Evolutionary conservation across 2,113 vertebrate genomes (phyloP).

Genomic region (Takifugu flavidus): DNA sequence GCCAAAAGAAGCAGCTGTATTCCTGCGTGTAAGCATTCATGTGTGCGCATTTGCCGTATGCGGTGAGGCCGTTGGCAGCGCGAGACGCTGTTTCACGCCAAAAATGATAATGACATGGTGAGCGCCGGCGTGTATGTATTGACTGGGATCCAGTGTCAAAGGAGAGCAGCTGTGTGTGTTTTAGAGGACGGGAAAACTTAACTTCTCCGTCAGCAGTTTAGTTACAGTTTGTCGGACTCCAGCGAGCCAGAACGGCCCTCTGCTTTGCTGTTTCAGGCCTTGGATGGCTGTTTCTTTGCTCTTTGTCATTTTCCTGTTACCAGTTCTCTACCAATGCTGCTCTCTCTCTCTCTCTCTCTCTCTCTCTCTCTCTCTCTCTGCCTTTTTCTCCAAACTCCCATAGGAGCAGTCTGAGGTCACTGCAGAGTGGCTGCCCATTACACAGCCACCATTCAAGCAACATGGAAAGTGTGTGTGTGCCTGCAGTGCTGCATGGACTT

Average conservation of each 20-base stretch:
- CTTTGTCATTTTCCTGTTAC: conserved; percentile 21
- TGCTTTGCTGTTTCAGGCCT: conserved; percentile 12
- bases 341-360: neutral
- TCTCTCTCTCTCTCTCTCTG: conserved; percentile 21
- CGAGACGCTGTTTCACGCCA: conserved; percentile 43
- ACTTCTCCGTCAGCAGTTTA: conserved; percentile 54
- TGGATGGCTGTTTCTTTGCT: conserved; percentile 35
- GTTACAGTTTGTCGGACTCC: conserved; percentile 20
- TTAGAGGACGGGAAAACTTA: conserved; percentile 55
- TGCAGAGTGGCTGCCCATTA: conserved; percentile 51
- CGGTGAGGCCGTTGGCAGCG: conserved; percentile 47
- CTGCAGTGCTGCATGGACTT: conserved; percentile 11
- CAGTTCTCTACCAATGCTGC: neutral
- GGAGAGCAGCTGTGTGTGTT: conserved; percentile 34
- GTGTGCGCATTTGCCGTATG: conserved; percentile 43
- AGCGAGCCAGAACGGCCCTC: conserved; percentile 8
- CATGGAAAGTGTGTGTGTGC: conserved; percentile 47
- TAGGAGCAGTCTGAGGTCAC: conserved; percentile 56
- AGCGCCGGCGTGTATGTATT: conserved; percentile 34
- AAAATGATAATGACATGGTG: conserved; percentile 59
- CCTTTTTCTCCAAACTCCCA: neutral
- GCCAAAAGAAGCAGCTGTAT: conserved; percentile 45
- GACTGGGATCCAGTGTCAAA: conserved; percentile 51
- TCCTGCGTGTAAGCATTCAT: conserved; percentile 25
- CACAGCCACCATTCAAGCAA: conserved; percentile 47